Base-by-base conservation (phyloP, 2,888 invertebrate genomes). In the Stegana nigrithorax region DNA sequence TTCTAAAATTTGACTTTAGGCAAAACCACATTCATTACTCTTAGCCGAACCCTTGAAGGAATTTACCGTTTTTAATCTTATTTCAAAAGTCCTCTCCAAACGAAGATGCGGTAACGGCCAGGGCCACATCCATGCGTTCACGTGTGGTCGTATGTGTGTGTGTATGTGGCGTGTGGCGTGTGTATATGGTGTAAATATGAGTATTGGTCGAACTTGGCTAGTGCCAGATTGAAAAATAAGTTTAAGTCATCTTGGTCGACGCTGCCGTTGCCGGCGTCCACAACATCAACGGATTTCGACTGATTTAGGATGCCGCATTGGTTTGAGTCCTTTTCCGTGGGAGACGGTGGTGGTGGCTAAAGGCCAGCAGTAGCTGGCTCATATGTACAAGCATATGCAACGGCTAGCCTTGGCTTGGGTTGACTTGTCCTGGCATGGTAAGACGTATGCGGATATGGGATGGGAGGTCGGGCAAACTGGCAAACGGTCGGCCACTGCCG, bases 1-100 rank as follows among this genome's bases (percentile, higher is more conserved):
- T 79, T 76, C 76, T 68, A 75, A 80, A 75, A 73, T 78, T 73
- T 78, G 74, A 74, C 77, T 80, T 68, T 70, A 73, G 74, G 78
- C 73, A 74, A 82, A 81, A 82, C 82, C 82, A 74, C 82, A 81
- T 80, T 82, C 78, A 82, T 82, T 82, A 82, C 82, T 81, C 80
- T 79, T 78, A 79, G 76, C 80, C 80, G 69, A 75, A 80, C 73
- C 73, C 73, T 76, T 76, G 69, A 73, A 73, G 75, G 75, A 78
- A 80, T 78, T 79, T 75, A 67, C 73, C 73, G 79, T 79, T 78
- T 75, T 80, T 80, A 77, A 74, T 77, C 80, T 80, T 75, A 75
- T 78, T 78, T 74, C 69, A 58, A 76, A 78, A 79, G 68, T 73
- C 76, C 69, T 69, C 70, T 67, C 71, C 72, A 71, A 62, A 65